A percentile compares a stretch with the other conserved stretches of the same genome.
Evolutionary conservation across 2,888 invertebrate genomes (phyloP).

Genomic region (Folsomia manolachei): DNA sequence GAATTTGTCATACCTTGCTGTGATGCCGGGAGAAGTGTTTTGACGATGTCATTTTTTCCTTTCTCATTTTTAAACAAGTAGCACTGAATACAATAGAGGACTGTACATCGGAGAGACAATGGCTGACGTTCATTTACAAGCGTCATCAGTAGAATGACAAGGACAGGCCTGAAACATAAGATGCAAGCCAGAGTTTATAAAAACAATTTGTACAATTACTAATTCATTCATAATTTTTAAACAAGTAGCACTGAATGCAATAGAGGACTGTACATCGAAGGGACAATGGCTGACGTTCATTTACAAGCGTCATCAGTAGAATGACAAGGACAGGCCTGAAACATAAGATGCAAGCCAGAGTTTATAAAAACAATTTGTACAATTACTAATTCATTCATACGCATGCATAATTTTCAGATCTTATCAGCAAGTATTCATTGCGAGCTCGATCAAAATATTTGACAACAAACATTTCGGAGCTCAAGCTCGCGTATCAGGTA

Average conservation of each 20-base stretch:
- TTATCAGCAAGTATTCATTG: slow-evolving; percentile 44
- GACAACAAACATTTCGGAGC: slow-evolving; percentile 32
- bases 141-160: slow-evolving; percentile 92
- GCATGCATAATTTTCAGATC: slow-evolving; percentile 40
- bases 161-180: slow-evolving; percentile 68
- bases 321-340: slow-evolving; percentile 86
- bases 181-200: not conserved
- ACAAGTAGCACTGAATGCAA: slow-evolving; percentile 93
- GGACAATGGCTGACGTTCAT: slow-evolving; percentile 91
- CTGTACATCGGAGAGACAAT: slow-evolving; percentile 82
- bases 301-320: slow-evolving; percentile 95
- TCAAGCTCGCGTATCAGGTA: slow-evolving; percentile 34
- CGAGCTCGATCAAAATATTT: slow-evolving; percentile 32
- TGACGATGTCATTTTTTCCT: slow-evolving; percentile 82
- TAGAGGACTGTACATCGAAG: slow-evolving; percentile 92
- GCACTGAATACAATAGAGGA: slow-evolving; percentile 95
- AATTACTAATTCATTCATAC: no score
- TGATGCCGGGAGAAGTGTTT: slow-evolving; percentile 85
- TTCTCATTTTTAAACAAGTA: slow-evolving; percentile 89
- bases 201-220: not conserved
- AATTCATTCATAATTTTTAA: slow-evolving; percentile 52
- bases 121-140: slow-evolving; percentile 99
- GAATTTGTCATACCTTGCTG: slow-evolving; percentile 68
- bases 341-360: no score
- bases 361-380: no score